phyloP scores from a whole-genome alignment of 1,140 invertebrate species.

The Archivesica marissinica region DNA sequence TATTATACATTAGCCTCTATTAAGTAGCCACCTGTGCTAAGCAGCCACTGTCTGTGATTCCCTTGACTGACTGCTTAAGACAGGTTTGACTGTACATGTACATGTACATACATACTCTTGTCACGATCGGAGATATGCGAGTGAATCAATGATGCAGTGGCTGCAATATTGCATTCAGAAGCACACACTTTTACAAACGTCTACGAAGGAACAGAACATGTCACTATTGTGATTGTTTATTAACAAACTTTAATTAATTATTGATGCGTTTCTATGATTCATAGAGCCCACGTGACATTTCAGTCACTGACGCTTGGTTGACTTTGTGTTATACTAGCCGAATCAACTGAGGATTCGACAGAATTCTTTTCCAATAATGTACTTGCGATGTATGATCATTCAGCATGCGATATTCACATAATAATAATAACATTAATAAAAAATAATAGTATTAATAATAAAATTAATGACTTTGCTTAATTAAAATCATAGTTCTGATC shows the following conservation, averaged over 20 bases:
- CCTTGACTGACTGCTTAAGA: too few relatives aligned
- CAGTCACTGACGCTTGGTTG: not conserved
- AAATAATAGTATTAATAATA: not conserved
- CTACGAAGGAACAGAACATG: not conserved
- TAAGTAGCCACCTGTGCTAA: too few relatives aligned
- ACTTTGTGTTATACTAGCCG: not conserved
- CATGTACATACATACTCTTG: too few relatives aligned
- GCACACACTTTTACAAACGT: not conserved
- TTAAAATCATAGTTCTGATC: not conserved
- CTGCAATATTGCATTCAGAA: not conserved
- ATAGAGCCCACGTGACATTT: not conserved
- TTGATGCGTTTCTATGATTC: not conserved
- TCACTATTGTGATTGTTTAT: not conserved
- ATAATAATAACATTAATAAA: not conserved
- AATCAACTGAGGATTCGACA: not conserved
- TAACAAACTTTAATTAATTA: not conserved
- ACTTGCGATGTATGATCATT: not conserved
- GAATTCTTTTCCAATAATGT: not conserved
- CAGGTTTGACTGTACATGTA: too few relatives aligned
- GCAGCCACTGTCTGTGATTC: too few relatives aligned
- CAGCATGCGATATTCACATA: not conserved
- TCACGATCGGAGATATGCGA: too few relatives aligned
- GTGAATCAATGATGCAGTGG: too few relatives aligned
- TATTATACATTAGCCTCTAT: too few relatives aligned
- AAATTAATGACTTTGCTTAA: not conserved